Conservation (phyloP, 2,888 invertebrate genomes). For the Diarsia brunnea region DNA sequence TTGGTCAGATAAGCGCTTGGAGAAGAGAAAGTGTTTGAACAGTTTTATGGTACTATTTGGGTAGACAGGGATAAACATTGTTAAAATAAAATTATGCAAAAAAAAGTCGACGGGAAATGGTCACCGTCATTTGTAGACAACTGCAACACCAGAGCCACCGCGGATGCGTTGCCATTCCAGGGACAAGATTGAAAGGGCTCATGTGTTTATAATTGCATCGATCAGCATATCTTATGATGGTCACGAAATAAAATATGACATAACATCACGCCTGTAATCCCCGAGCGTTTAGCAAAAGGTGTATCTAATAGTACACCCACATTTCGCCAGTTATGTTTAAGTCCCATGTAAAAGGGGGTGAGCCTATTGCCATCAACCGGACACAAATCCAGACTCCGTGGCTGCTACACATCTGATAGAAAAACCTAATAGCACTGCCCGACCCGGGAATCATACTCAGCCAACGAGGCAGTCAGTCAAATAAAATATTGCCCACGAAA, state of each 20-base stretch:
- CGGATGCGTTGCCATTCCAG: no score
- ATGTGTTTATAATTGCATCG: background rate
- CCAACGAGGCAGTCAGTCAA: no score
- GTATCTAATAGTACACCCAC: no score
- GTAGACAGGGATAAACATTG: background rate
- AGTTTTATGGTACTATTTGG: constrained; percentile 24
- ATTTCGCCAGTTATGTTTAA: no score
- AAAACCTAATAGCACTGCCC: no score
- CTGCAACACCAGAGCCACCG: background rate
- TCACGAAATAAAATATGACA: background rate
- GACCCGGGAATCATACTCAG: no score
- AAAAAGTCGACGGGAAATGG: background rate
- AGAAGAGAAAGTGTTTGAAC: constrained; percentile 52
- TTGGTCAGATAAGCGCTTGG: constrained; percentile 47
- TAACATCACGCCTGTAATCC: no score
- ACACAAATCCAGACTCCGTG: no score
- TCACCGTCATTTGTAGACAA: background rate
- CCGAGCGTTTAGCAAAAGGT: no score
- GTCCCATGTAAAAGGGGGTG: no score
- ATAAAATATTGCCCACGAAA: background rate
- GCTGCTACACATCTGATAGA: no score
- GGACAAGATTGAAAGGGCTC: background rate
- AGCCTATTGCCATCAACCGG: no score
- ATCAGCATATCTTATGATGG: background rate
- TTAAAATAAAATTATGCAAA: background rate